phyloP scores from a whole-genome alignment of 2,797 vertebrate genomes.

The Acomys russatus region DNA sequence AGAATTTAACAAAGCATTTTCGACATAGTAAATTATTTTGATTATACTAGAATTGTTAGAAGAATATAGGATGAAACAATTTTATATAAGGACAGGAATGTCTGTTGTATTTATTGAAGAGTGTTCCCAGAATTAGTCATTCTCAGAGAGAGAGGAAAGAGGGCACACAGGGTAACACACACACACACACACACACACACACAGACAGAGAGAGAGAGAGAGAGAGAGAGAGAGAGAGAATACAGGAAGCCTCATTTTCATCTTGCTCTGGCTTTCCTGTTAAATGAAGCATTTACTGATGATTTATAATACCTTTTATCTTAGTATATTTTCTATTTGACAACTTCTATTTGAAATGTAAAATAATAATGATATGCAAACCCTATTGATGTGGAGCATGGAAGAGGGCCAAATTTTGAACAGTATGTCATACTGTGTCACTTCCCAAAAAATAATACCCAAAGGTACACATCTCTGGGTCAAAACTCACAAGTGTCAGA shows the following conservation, averaged over 20 bases:
- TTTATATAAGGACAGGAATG: background rate
- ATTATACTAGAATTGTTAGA: background rate
- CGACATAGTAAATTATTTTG: background rate
- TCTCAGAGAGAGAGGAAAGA: background rate
- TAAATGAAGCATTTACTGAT: background rate
- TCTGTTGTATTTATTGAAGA: background rate
- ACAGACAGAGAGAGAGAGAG: background rate
- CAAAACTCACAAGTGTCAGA: conserved; percentile 27
- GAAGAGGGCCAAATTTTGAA: background rate
- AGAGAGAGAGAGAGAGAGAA: background rate
- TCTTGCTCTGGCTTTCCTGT: background rate
- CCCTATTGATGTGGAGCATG: background rate
- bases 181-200: background rate
- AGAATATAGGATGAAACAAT: background rate
- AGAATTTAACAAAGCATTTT: background rate
- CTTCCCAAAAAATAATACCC: background rate
- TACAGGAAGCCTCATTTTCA: background rate
- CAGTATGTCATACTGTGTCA: background rate
- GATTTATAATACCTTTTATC: background rate
- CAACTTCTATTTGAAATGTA: conserved; percentile 44
- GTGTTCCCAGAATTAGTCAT: background rate
- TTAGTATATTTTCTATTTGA: conserved; percentile 26
- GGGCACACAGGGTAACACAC: background rate
- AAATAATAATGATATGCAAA: background rate
- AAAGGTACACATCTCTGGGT: background rate